These are phyloP conservation scores for Protobothrops mucrosquamatus DNA, from an alignment of 2,113 vertebrate genomes.

Conservation along the genomic window DNA sequence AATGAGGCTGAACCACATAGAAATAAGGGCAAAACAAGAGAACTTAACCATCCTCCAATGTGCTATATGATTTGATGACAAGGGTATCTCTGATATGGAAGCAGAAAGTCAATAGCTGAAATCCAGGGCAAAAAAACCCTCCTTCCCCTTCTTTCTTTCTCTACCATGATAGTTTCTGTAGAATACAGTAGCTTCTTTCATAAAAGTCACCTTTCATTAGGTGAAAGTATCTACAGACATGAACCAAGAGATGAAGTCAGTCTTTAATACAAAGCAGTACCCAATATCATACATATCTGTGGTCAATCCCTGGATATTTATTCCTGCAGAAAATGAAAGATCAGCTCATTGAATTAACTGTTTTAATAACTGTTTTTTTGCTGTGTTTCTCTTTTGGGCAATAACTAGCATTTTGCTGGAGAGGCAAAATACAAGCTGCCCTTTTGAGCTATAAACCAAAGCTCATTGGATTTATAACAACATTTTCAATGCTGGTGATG, in stretches of 20 bases:
- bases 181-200: background rate
- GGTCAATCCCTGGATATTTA: background rate
- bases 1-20: background rate
- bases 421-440: background rate
- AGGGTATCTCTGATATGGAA: background rate
- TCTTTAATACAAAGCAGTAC: background rate
- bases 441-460: background rate
- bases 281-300: rapidly evolving
- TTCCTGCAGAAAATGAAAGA: background rate
- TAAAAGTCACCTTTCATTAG: background rate
- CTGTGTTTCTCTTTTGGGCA: background rate
- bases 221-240: background rate
- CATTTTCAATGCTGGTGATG: background rate
- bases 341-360: background rate
- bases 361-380: background rate
- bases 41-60: background rate
- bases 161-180: background rate
- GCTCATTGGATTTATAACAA: background rate
- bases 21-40: background rate
- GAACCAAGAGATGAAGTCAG: background rate
- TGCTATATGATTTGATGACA: background rate
- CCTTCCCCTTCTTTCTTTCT: background rate
- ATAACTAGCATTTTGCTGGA: background rate
- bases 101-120: background rate
- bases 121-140: no score